Base-by-base conservation (phyloP, 2,888 invertebrate species). In the Muscina levida region DNA sequence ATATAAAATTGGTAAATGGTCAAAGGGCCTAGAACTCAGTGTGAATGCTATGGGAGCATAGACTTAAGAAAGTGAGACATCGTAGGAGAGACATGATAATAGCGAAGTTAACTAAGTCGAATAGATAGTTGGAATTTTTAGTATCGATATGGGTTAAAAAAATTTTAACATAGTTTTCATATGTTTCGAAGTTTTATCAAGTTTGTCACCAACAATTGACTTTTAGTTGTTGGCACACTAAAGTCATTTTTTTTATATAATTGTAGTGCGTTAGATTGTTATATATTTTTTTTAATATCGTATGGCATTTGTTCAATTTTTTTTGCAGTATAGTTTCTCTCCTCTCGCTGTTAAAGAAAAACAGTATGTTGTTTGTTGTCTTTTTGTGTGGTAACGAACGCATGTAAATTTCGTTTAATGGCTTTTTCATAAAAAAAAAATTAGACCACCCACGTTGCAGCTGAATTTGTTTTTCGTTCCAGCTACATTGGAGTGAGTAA, bases 351-450 rank as follows among this genome's bases (percentile, higher is more conserved):
- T 22, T 44, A 73, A 48, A 56, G 56, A 68, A 46, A 22, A 67
- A 48, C 62, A 24, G 31, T 15, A 8, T 15, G 24, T 39, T 56
- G 56, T 17, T 13, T 48, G 56, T 44, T 56, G 37, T 53, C 22
- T 67, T 67, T 15, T 62, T 57, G 68, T 68, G 26, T 8, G 65
- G 57, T 73, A 24, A 57, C 65, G 26, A 72, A 80, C 77, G 79
- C 79, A 80, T 77, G 76, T 80, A 70, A 80, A 80, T 80, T 80
- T 80, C 48, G 26, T 48, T 80, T 80, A 80, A 73, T 80, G 79
- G 77, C 77, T 72, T 72, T 51, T 72, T 68, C 57, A 15, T 24
- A 19, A 17, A 44, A 62, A 67, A 66, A 17, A 44, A 68, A 67
- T 51, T 62, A 42, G 79, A 68, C 76, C 79, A 80, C 79, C 79